Evolutionary conservation across 1,140 invertebrate genomes (phyloP), one percentile per base, ranked within the genome.

Genomic region (Saxidomus purpurata): DNA sequence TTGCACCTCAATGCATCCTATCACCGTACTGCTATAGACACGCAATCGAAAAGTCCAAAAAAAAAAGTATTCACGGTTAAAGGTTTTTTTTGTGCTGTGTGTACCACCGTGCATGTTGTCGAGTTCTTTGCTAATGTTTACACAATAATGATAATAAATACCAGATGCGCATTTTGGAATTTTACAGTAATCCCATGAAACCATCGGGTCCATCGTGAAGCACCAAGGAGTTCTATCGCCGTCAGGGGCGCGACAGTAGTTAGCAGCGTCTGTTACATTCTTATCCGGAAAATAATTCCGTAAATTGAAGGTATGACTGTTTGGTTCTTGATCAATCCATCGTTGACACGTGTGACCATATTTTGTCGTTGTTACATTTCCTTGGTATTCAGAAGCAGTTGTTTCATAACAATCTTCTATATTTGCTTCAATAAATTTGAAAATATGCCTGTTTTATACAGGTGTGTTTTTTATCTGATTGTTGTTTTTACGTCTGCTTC

Each of bases 151-250:
- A 22, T 4, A 22, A 55, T 8, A 55, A 19, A 13, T 55, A 55
- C 52, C 52, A 55, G 52, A 55, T 3, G 52, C 3, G 22, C 52
- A 55, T 55, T 55, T 55, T 22, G 13, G 4, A n/a, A 55, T n/a
- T 55, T 83, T 55, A 43, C 91, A 92, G 47, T 40, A 87, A 34
- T 90, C 76, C 91, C 91, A 92, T 22, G 77, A 11, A 13, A 67
- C 43, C 77, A 96, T 96, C 61, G 97, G 96, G 95, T 99, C 97
- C 90, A 97, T 97, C 0, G 98, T 99, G 93, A 99, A 99, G 96
- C 98, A 99, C 98, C 98, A 99, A 0, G 98, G 98, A 0, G 97
- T 97, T 94, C 98, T 98, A 95, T 98, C 98, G 13, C 98, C 98
- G 4, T 98, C 98, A 6, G 98, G 98, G 96, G 99, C 99, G 92